Evolutionary conservation across 2,113 vertebrate genomes (phyloP).

Genomic region (Alectura lathami): DNA sequence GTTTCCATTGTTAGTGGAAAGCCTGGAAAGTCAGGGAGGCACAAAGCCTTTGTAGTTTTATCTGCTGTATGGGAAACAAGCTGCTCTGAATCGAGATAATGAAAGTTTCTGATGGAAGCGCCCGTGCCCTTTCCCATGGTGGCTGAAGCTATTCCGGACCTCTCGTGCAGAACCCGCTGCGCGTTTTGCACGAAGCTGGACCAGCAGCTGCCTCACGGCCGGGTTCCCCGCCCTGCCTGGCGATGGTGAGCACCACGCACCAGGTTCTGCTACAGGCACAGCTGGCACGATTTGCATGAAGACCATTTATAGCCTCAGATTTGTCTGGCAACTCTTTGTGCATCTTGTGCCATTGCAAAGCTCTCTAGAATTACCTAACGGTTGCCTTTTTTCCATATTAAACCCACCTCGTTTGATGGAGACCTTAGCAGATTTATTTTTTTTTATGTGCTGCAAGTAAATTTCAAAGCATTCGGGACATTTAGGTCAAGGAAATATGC

Average conservation of each 20-base stretch:
- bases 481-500: not conserved
- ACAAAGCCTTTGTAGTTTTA: not conserved
- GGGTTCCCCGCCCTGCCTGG: not conserved
- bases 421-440: not conserved
- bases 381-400: not conserved
- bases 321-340: not conserved
- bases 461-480: not conserved
- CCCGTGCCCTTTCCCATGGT: not conserved
- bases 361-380: not conserved
- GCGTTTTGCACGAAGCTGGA: not conserved
- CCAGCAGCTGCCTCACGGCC: not conserved
- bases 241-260: not conserved
- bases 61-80: not conserved
- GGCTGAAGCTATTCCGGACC: not conserved
- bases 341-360: not conserved
- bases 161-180: not conserved
- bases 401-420: not conserved
- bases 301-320: constrained; percentile 29
- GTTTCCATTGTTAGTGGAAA: not conserved
- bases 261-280: not conserved
- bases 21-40: not conserved
- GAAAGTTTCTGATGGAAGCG: not conserved
- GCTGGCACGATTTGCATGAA: constrained; percentile 46
- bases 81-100: not conserved
- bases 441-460: not conserved